Base-by-base conservation (phyloP, 2,888 invertebrate species). In the Zhuqinia jingwanae region DNA sequence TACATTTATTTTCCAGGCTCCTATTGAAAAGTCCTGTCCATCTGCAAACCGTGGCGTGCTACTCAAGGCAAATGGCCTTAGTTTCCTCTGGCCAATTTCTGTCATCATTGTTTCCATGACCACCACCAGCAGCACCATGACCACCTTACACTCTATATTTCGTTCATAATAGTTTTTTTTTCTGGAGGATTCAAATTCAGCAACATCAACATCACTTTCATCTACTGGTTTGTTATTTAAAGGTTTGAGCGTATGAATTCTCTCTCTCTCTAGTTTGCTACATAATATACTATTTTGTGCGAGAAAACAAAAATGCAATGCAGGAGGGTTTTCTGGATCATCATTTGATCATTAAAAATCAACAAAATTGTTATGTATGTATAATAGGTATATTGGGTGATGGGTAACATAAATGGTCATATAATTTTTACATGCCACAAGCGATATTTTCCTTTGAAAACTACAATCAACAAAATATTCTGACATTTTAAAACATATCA, bases 11-110 rank as follows among this genome's bases (percentile, higher is more conserved):
- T 77, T 79, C 17, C 82, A 88, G 88, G 88, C 88, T 30, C 88
- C 88, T 30, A 53, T 88, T 8, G 88, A 88, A 58, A 88, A 86
- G 20, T n/a, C 65, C 1, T 88, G 88, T 68, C 88, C 88, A 30
- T 50, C 85, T 2, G 22, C 73, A 5, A 20, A 2, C 30, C 76
- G 27, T 20, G 76, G 77, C 8, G 15, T 22, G 75, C 27, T 15
- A 30, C 63, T 42, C 17, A 68, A 78, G n/a, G 22, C 27, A 3
- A 45, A 50, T 22, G 45, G 53, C 17, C 47, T 70, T 42, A 13
- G 36, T 17, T 10, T 36, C 36, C 3, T 68, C 17, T 85, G 78
- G 73, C 27, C 70, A 30, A 10, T 73, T n/a, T 27, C 60, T 45
- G 10, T 73, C 27, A 30, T 73, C 25, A 27, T 36, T 8, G 36